Base-by-base conservation (phyloP, 2,888 invertebrate species). In the Drosophila recens region DNA sequence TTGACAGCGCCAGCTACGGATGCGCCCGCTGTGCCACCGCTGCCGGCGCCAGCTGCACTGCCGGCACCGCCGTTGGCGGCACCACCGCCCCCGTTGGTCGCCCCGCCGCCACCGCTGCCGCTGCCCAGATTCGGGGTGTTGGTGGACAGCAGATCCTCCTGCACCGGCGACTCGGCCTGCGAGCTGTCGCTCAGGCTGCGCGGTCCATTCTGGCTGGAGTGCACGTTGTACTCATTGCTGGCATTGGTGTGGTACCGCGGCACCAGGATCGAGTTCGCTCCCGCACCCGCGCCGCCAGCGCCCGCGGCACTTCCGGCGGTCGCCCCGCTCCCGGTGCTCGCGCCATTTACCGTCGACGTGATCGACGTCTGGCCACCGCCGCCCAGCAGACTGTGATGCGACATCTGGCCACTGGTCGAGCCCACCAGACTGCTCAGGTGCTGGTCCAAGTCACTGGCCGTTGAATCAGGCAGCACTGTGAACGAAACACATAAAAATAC, bases 111-210 rank as follows among this genome's bases (percentile, higher is more conserved):
- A 4, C 23, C 27, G 79, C 94, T 95, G 79, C 94, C 81, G 11
- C 92, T 94, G 13, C 94, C 94, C 80, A 95, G 91, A 90, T 95
- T 94, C 5, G 95, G 94, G 3, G 95, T 94, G 87, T 95, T 95
- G 6, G 95, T 94, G 1, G 95, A 94, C 40, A 95, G 93, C 3
- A 96, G 92, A 83, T 96, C 96, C 89, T 96, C 96, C 93, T 97
- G 96, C 15, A 96, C 96, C 1, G 96, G 96, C 40, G 96, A 96
- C 90, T 97, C 96, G 3, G 96, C 96, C 72, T 96, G 96, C 38
- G 96, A 97, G 42, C 96, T 97, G 91, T 97, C 97, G 81, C 96
- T 96, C 33, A 97, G 93, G 13, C 97, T 97, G 45, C 97, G 93
- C 0, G 97, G 96, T 2, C 95, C 95, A 20, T 94, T 94, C 76